A percentile compares a stretch with the other conserved stretches of the same genome.
Evolutionary conservation across 1,140 invertebrate genomes (phyloP).

Genomic region (Anthonomus grandis): DNA sequence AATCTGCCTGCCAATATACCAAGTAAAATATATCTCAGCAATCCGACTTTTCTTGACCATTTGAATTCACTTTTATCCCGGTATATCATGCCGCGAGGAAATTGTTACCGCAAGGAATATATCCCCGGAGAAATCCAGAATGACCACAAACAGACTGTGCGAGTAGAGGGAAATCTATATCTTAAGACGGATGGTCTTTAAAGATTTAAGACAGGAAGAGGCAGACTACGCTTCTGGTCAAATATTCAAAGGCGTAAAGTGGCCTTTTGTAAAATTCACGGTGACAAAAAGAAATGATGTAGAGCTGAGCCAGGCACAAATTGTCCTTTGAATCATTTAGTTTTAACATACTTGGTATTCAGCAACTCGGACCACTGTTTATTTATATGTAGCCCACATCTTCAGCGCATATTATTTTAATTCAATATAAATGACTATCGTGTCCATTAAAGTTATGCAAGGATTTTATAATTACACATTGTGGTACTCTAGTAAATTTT

Average conservation of each 20-base stretch:
- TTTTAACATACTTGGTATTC: too few species aligned
- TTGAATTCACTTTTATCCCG: slow-evolving; percentile 36
- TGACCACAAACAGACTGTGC: slow-evolving; percentile 32
- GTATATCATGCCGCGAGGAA: slow-evolving; percentile 32
- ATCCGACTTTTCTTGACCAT: slow-evolving; percentile 18
- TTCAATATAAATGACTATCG: too few species aligned
- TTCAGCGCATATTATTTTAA: too few species aligned
- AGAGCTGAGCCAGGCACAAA: too few species aligned
- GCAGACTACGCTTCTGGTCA: slow-evolving; percentile 3
- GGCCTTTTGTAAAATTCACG: slow-evolving; percentile 5
- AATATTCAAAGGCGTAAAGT: slow-evolving; percentile 6
- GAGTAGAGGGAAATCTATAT: slow-evolving; percentile 15
- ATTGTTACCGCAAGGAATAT: slow-evolving; percentile 25
- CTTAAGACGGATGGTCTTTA: slow-evolving; percentile 11
- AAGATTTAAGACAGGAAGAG: slow-evolving; percentile 2
- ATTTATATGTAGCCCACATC: too few species aligned
- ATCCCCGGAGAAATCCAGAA: slow-evolving; percentile 34
- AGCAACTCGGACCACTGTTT: too few species aligned
- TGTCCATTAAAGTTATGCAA: too few species aligned
- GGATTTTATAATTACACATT: too few species aligned
- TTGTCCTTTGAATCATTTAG: too few species aligned
- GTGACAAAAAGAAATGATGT: too few species aligned
- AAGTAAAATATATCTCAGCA: slow-evolving; percentile 20
- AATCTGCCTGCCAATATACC: slow-evolving; percentile 20
- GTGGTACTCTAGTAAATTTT: too few species aligned